Conservation (phyloP, 37 sponge, comb jelly and placozoan species). For the Tethya wilhelma region DNA sequence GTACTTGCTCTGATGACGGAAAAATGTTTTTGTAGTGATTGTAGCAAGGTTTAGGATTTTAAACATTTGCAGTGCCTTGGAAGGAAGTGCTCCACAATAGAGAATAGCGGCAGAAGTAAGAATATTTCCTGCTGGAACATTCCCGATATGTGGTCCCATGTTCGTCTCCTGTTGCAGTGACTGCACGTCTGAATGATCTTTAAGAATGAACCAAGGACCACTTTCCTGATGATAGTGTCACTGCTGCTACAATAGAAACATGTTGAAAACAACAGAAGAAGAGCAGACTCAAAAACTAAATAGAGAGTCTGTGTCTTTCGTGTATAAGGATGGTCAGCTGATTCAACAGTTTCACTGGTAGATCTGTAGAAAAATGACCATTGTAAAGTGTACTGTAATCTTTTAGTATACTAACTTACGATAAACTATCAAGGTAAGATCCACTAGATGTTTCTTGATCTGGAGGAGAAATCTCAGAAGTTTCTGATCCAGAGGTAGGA, state of each 20-base stretch:
- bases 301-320: too few species aligned
- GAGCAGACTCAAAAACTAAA: constrained; percentile 20
- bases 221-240: neutral
- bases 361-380: too few species aligned
- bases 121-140: constrained; percentile 55
- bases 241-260: neutral
- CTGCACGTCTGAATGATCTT: constrained; percentile 16
- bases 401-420: too few species aligned
- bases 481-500: too few species aligned
- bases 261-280: constrained; percentile 1
- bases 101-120: constrained; percentile 40
- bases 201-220: too few species aligned
- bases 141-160: constrained; percentile 49
- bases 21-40: constrained; percentile 43
- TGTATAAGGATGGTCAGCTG: too few species aligned
- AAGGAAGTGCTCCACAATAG: constrained; percentile 49
- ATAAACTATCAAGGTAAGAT: too few species aligned
- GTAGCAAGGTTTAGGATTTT: constrained; percentile 17
- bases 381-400: too few species aligned
- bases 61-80: constrained; percentile 46
- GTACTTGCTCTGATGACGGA: constrained; percentile 39
- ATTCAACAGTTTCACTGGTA: too few species aligned
- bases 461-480: too few species aligned
- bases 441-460: too few species aligned
- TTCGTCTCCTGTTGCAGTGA: neutral